Conservation (phyloP, 2,797 vertebrate species). For the Mionectes olivaceus region DNA sequence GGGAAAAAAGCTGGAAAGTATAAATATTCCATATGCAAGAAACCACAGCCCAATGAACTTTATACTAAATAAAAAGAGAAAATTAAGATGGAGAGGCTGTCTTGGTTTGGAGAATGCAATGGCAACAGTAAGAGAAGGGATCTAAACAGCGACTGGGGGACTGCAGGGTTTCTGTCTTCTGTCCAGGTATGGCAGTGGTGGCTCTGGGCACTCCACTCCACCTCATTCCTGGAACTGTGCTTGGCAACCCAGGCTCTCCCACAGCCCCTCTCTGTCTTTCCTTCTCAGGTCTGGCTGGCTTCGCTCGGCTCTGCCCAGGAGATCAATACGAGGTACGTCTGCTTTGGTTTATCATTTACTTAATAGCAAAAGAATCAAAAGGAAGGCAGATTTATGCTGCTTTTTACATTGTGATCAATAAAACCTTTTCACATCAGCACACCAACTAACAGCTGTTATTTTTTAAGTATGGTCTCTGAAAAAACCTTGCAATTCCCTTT, state of each 20-base stretch:
- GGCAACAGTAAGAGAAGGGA: not conserved
- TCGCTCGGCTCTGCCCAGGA: slow-evolving; percentile 85
- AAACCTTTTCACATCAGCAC: not conserved
- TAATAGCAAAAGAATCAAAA: not conserved
- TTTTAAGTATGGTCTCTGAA: not conserved
- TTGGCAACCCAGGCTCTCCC: not conserved
- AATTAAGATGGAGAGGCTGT: not conserved
- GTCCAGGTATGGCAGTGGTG: not conserved
- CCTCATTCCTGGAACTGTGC: rapidly evolving
- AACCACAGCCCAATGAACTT: not conserved
- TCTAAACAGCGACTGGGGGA: no score
- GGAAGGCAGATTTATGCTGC: not conserved
- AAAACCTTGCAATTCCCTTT: slow-evolving; percentile 2
- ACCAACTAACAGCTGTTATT: not conserved
- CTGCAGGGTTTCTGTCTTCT: not conserved
- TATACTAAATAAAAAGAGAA: not conserved
- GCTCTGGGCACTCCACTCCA: not conserved
- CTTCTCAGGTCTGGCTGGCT: slow-evolving; percentile 82
- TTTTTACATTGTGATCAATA: not conserved
- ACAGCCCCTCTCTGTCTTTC: not conserved
- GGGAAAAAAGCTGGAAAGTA: not conserved
- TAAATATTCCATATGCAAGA: not conserved
- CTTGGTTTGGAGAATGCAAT: not conserved
- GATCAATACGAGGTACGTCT: slow-evolving; percentile 85
- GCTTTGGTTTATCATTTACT: not conserved